phyloP scores from a whole-genome alignment of 2,888 invertebrate genomes.

The Sarcophaga carnaria region DNA sequence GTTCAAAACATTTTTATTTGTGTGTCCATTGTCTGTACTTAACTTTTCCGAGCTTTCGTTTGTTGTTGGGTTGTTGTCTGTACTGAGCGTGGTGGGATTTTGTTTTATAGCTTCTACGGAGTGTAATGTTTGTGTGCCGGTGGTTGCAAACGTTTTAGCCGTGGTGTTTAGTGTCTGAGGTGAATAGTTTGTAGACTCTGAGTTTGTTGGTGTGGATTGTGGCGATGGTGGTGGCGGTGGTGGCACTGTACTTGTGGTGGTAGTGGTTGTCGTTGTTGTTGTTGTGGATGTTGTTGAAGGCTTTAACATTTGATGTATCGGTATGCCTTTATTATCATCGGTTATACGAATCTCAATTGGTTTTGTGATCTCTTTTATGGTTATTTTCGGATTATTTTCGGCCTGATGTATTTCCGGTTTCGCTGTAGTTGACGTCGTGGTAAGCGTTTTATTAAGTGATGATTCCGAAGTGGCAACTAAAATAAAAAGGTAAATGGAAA shows the following conservation, averaged over 20 bases:
- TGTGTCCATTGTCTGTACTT: conserved; percentile 61
- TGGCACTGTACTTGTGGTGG: conserved; percentile 55
- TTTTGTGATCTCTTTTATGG: conserved; percentile 81
- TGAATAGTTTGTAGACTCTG: background rate
- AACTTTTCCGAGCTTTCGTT: conserved; percentile 60
- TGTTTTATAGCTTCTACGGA: conserved; percentile 46
- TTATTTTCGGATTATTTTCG: conserved; percentile 79
- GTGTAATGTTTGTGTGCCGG: conserved; percentile 20
- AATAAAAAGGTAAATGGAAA: conserved; percentile 8
- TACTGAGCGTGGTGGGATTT: background rate
- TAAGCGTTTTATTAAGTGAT: conserved; percentile 45
- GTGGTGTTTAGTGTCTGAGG: background rate
- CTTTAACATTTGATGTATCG: conserved; percentile 75
- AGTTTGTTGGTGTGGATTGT: conserved; percentile 49
- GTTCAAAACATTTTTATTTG: conserved; percentile 38
- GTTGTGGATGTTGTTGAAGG: conserved; percentile 68
- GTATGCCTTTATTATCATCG: conserved; percentile 78
- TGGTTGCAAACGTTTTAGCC: conserved; percentile 12
- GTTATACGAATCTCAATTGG: conserved; percentile 81
- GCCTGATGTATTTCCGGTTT: conserved; percentile 61
- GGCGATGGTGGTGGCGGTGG: conserved; percentile 58
- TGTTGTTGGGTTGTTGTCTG: conserved; percentile 31
- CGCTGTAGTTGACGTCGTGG: conserved; percentile 66
- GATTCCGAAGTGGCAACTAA: conserved; percentile 59
- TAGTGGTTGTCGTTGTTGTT: conserved; percentile 67